Evolutionary conservation across 2,888 invertebrate genomes (phyloP).

Genomic region (Napeogenes inachia): DNA sequence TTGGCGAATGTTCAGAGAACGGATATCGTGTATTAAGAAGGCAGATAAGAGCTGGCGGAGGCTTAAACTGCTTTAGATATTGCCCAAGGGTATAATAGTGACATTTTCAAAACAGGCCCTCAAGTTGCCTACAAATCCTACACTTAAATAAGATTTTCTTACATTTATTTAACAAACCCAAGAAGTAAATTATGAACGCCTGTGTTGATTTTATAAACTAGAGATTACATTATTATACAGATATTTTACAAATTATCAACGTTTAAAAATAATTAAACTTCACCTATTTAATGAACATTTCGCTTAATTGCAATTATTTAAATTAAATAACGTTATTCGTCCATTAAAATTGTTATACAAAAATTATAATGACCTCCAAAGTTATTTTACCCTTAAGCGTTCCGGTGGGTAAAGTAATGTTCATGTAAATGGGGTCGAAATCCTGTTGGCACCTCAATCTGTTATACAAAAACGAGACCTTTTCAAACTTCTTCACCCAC

Average conservation of each 20-base stretch:
- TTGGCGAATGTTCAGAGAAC: slow-evolving; percentile 12
- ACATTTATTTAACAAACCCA: slow-evolving; percentile 6
- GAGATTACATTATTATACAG: too few species aligned
- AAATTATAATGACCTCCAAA: slow-evolving; percentile 9
- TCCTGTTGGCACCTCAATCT: slow-evolving; percentile 50
- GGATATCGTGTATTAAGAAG: slow-evolving; percentile 25
- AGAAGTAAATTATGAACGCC: too few species aligned
- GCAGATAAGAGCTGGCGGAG: slow-evolving; percentile 30
- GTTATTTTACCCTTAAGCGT: slow-evolving; percentile 26
- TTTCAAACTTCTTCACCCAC: slow-evolving; percentile 58
- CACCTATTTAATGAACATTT: slow-evolving; percentile 6
- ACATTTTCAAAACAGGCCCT: slow-evolving; percentile 27
- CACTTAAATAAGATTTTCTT: slow-evolving; percentile 19
- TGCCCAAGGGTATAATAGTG: slow-evolving; percentile 26
- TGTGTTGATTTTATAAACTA: too few species aligned
- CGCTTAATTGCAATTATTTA: slow-evolving; percentile 15
- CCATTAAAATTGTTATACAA: slow-evolving; percentile 18
- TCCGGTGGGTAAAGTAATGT: slow-evolving; percentile 47
- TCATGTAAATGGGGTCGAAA: slow-evolving; percentile 58
- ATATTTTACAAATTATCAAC: too few species aligned
- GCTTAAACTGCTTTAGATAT: slow-evolving; percentile 28
- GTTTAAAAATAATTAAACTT: neutral
- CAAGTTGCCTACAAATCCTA: slow-evolving; percentile 23
- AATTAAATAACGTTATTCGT: slow-evolving; percentile 12
- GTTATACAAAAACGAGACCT: slow-evolving; percentile 52